Evolutionary conservation across 64 coral and sea anemone species (phyloP).

Genomic region (Dendrophyllia cribrosa): DNA sequence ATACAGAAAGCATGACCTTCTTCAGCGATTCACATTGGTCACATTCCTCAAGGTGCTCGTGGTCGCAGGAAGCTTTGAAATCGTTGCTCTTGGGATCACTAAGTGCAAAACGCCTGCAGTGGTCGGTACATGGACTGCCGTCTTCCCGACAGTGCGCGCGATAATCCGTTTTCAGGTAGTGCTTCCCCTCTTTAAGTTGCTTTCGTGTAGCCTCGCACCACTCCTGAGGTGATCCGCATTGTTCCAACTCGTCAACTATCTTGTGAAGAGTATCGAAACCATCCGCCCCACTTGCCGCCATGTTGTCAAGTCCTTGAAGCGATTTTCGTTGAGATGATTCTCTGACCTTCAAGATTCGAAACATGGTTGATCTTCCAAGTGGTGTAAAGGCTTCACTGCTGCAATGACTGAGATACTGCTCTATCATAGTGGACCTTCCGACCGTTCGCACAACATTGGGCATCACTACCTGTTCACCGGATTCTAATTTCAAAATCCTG

Average conservation of each 20-base stretch:
- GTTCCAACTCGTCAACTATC: constrained; percentile 28
- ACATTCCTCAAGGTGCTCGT: background rate
- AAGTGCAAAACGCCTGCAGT: background rate
- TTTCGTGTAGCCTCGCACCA: constrained; percentile 1
- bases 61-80: background rate
- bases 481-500: constrained; percentile 32
- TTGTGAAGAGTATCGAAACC: constrained; percentile 32
- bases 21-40: background rate
- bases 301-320: constrained; percentile 54
- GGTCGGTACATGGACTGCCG: constrained; percentile 5
- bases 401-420: constrained; percentile 31
- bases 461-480: constrained; percentile 31
- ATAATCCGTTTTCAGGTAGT: constrained; percentile 36
- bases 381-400: constrained; percentile 17
- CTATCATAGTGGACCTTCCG: constrained; percentile 34
- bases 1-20: constrained; percentile 5
- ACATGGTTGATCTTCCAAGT: constrained; percentile 45
- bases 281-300: constrained; percentile 43
- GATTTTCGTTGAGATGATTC: constrained; percentile 52
- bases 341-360: constrained; percentile 44
- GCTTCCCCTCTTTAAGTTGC: background rate
- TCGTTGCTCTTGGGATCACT: background rate
- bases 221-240: background rate
- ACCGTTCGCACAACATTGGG: constrained; percentile 64
- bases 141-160: constrained; percentile 9